A percentile compares a stretch with the other conserved stretches of the same genome.
Evolutionary conservation across 37 sponge, comb jelly and placozoan genomes (phyloP).

Genomic region (Spongilla lacustris): DNA sequence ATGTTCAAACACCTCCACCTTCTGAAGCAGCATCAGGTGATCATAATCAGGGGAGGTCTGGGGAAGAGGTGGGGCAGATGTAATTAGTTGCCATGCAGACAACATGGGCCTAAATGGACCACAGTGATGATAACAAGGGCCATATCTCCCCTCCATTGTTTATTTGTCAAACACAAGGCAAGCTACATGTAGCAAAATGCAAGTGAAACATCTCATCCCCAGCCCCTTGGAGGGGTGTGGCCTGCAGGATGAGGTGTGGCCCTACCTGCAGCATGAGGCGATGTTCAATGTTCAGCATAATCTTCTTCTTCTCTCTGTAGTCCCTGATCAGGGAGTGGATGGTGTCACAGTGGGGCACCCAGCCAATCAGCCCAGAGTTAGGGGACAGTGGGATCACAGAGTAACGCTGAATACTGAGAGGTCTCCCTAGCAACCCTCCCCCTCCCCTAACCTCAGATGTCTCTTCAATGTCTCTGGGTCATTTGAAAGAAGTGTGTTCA

Average conservation of each 20-base stretch:
- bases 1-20: slow-evolving; percentile 98
- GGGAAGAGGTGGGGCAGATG: no score
- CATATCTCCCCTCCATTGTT: no score
- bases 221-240: no score
- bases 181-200: no score
- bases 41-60: slow-evolving; percentile 94
- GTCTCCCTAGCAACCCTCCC: no score
- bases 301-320: slow-evolving; percentile 93
- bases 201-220: no score
- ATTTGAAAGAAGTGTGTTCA: slow-evolving; percentile 91
- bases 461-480: slow-evolving; percentile 92
- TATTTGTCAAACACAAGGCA: no score
- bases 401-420: slow-evolving; percentile 89
- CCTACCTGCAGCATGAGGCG: slow-evolving; percentile 88
- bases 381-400: slow-evolving; percentile 96
- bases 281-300: slow-evolving; percentile 94
- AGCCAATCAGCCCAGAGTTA: slow-evolving; percentile 97
- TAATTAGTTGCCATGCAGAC: no score
- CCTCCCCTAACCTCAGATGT: slow-evolving; percentile 76
- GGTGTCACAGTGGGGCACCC: slow-evolving; percentile 99
- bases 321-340: slow-evolving; percentile 97
- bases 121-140: no score
- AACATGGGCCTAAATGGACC: no score
- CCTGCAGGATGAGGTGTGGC: no score
- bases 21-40: slow-evolving; percentile 94